Base-by-base conservation (phyloP, 2,797 vertebrate genomes). In the Galago senegalensis region DNA sequence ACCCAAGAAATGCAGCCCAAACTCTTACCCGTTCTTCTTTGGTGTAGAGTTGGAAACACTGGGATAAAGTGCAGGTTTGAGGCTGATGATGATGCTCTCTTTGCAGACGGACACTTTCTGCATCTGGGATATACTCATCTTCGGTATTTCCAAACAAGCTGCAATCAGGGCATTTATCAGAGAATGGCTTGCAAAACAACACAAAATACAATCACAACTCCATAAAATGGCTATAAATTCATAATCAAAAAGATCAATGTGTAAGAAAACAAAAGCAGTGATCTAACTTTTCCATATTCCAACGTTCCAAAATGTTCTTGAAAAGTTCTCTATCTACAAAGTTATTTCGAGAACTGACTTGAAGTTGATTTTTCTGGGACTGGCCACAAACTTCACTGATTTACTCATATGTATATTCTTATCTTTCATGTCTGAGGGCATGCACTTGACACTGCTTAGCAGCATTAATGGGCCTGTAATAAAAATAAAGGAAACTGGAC, bases 21-120 rank as follows among this genome's bases (percentile, higher is more conserved):
- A 5, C 76, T 43, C 97, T 97, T 98, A 99, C 99, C 99, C 99
- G 99, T 88, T 99, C 99, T 98, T 99, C 99, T 99, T 99, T 99
- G 97, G 99, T 99, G 99, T 99, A 99, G 79, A 99, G 99, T 97
- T 99, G 99, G 97, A 99, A 99, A 98, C 99, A 99, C 98, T 99
- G 99, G 95, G 99, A 99, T 34, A 99, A 99, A 95, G 99, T 99
- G 99, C 99, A 99, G 96, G 99, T 99, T 98, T 99, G 99, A 17
- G 99, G 99, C 98, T 99, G 99, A 82, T 99, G 99, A 97, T 99
- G 99, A 23, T 99, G 99, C 95, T 99, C 99, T 97, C 98, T 98
- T 98, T 99, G 99, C 98, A 99, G 98, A 96, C 99, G 99, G 95
- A 99, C 99, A 0, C 99, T 99, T 98, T 99, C 99, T 0, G 99